These are phyloP conservation scores for Apodemia zela DNA, from an alignment of 2,888 invertebrate genomes.

Conservation along the genomic window DNA sequence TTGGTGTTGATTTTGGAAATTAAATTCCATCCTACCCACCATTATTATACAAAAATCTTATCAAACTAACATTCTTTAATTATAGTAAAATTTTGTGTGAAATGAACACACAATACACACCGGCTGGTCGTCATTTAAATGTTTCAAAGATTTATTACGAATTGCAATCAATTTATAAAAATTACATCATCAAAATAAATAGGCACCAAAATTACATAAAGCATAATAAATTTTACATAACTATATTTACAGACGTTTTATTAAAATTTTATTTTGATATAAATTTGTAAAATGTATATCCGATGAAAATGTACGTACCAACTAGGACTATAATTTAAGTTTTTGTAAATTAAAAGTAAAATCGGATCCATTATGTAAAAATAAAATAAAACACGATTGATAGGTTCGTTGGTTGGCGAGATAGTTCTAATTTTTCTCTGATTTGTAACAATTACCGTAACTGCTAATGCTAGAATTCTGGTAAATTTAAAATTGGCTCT, in stretches of 20 bases:
- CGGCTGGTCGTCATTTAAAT: neutral
- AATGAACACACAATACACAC: neutral
- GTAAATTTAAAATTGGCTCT: no score
- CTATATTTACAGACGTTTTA: neutral
- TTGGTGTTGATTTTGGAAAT: neutral
- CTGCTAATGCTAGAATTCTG: no score
- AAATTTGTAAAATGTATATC: neutral
- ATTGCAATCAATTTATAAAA: constrained; percentile 5
- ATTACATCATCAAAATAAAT: neutral
- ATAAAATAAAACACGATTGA: no score
- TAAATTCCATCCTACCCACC: neutral
- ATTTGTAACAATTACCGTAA: no score
- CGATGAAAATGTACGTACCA: no score
- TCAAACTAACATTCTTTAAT: constrained; percentile 5
- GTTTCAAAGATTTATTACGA: neutral
- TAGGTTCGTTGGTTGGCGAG: no score
- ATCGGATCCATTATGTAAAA: no score
- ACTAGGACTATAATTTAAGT: no score
- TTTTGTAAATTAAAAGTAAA: no score
- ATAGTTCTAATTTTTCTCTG: no score
- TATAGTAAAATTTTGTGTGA: neutral
- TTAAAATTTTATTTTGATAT: neutral
- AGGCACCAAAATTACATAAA: neutral
- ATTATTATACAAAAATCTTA: constrained; percentile 4
- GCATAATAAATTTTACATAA: neutral